Conservation (phyloP, 2,888 invertebrate genomes). For the Eupithecia inturbata region DNA sequence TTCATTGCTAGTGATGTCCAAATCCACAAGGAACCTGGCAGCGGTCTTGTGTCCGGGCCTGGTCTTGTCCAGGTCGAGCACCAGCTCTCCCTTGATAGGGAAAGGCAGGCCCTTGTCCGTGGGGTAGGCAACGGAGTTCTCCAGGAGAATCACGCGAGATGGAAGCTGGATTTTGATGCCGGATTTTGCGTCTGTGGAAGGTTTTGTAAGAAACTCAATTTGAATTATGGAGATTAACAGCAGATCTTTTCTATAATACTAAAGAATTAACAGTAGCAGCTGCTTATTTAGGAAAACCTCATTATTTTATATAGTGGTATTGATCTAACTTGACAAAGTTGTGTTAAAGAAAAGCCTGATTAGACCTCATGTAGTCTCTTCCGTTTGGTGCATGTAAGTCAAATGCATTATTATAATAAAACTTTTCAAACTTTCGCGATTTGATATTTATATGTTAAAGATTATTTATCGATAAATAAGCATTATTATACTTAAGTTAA, state of each 20-base stretch:
- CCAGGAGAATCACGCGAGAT: conserved; percentile 86
- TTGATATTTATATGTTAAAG: too few relatives aligned
- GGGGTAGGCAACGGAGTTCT: conserved; percentile 81
- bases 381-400: too few relatives aligned
- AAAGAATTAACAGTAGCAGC: not conserved
- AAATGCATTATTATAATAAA: too few relatives aligned
- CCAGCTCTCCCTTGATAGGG: conserved; percentile 85
- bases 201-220: not conserved
- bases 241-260: not conserved
- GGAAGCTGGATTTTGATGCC: conserved; percentile 87
- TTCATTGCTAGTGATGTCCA: conserved; percentile 73
- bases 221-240: not conserved
- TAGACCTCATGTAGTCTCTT: too few relatives aligned
- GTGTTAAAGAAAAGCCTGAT: too few relatives aligned
- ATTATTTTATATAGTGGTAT: not conserved
- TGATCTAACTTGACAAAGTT: too few relatives aligned
- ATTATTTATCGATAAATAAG: too few relatives aligned
- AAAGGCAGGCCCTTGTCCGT: conserved; percentile 78
- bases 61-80: conserved; percentile 88
- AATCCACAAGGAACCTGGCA: conserved; percentile 81
- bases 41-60: conserved; percentile 88
- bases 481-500: too few relatives aligned
- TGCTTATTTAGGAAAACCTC: not conserved
- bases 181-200: conserved; percentile 63
- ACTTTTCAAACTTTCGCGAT: too few relatives aligned